Evolutionary conservation across 2,797 vertebrate species (phyloP).

Genomic region (Poecilia gillii): DNA sequence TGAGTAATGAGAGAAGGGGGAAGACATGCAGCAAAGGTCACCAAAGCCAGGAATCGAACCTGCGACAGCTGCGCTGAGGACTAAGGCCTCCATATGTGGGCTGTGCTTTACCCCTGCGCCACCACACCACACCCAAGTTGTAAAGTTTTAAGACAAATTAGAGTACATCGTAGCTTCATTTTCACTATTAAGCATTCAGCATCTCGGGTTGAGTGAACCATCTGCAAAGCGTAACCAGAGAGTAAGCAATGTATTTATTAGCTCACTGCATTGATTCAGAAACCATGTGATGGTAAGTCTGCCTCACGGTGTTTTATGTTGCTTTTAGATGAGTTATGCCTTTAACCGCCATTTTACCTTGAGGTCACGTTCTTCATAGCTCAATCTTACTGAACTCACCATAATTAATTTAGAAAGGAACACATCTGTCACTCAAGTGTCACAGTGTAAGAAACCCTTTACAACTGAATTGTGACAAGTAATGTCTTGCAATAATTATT

Average conservation of each 20-base stretch:
- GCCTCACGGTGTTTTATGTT: neutral
- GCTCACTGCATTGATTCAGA: neutral
- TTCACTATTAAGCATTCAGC: neutral
- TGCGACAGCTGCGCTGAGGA: too few relatives aligned
- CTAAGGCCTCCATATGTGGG: too few relatives aligned
- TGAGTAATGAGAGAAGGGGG: too few relatives aligned
- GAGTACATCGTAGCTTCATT: neutral
- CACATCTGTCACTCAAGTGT: neutral
- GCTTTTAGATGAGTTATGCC: neutral
- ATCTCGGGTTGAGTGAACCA: neutral
- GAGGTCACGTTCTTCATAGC: neutral
- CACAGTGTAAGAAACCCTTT: neutral
- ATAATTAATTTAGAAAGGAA: neutral
- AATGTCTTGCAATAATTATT: neutral
- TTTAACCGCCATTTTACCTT: neutral
- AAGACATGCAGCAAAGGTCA: too few relatives aligned
- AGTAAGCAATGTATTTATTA: neutral
- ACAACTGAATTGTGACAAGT: neutral
- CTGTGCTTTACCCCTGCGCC: too few relatives aligned
- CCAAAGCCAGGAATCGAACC: too few relatives aligned
- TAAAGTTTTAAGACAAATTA: neutral
- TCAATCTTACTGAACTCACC: neutral
- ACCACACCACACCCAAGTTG: too few relatives aligned
- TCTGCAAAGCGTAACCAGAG: neutral
- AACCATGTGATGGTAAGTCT: neutral